These are phyloP conservation scores for Olivierus martensii DNA, from an alignment of 1,140 invertebrate species.

Conservation along the genomic window DNA sequence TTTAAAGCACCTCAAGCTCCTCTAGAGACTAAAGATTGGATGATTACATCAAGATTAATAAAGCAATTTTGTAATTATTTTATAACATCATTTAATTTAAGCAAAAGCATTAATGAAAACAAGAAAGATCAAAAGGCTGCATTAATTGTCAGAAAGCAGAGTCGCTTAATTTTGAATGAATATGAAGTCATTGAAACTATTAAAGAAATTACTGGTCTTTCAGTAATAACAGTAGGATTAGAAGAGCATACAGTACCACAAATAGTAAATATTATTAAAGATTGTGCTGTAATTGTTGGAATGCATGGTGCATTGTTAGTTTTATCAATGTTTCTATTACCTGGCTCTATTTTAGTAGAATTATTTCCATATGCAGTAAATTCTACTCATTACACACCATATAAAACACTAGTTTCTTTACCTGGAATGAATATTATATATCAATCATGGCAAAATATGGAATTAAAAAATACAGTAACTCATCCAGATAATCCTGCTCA, in stretches of 20 bases:
- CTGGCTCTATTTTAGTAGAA: conserved; percentile 24
- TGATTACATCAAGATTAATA: conserved; percentile 11
- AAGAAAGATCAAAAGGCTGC: conserved; percentile 15
- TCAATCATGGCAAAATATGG: conserved; percentile 31
- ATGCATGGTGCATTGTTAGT: conserved; percentile 32
- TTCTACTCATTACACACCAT: conserved; percentile 34
- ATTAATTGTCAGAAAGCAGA: conserved; percentile 32
- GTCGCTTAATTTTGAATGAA: conserved; percentile 37
- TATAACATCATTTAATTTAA: conserved; percentile 1
- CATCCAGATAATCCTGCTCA: conserved; percentile 29
- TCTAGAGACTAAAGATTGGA: conserved; percentile 15
- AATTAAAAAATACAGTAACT: conserved; percentile 25
- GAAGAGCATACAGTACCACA: conserved; percentile 26
- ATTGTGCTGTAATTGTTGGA: conserved; percentile 25
- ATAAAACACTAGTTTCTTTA: conserved; percentile 31
- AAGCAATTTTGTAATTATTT: conserved; percentile 19
- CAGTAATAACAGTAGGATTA: conserved; percentile 25
- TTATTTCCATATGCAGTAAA: conserved; percentile 33
- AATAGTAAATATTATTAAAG: conserved; percentile 26
- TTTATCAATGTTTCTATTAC: conserved; percentile 25
- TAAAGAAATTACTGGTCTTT: conserved; percentile 19
- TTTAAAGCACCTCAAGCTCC: conserved; percentile 35
- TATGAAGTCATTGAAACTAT: conserved; percentile 27
- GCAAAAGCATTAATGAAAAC: too few species aligned
- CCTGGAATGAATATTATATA: conserved; percentile 29